A percentile compares a stretch with the other conserved stretches of the same genome.
These are phyloP conservation scores for Metopia argyrocephala DNA, from an alignment of 2,888 invertebrate genomes.

Conservation along the genomic window DNA sequence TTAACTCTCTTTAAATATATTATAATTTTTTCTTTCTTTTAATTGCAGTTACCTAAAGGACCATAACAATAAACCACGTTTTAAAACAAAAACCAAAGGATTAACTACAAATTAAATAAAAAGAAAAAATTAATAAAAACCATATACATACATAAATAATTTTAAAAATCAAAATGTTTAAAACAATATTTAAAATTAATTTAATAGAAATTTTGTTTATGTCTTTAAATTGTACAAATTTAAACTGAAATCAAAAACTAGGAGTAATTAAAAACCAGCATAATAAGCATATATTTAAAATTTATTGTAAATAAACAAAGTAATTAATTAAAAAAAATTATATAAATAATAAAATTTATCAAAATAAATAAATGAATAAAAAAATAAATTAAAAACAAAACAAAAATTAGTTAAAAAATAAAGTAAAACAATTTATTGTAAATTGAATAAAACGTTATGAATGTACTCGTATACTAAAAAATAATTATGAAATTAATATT, in stretches of 20 bases:
- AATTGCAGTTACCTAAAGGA: slow-evolving; percentile 57
- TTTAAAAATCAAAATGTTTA: slow-evolving; percentile 51
- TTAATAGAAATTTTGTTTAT: slow-evolving; percentile 22
- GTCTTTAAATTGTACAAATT: slow-evolving; percentile 27
- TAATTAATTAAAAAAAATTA: neutral
- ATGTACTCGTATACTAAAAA: too few relatives aligned
- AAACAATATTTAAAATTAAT: slow-evolving; percentile 1
- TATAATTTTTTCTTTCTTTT: neutral
- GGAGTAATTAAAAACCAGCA: slow-evolving; percentile 5
- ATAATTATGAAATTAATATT: too few relatives aligned
- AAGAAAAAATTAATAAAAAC: neutral
- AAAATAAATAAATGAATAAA: too few relatives aligned
- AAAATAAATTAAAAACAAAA: too few relatives aligned
- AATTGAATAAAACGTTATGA: too few relatives aligned
- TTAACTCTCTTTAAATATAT: neutral
- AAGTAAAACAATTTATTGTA: too few relatives aligned
- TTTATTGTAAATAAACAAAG: neutral
- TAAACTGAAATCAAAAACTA: neutral
- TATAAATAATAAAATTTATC: too few relatives aligned
- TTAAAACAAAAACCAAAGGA: slow-evolving; percentile 43
- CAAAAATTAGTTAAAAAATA: too few relatives aligned
- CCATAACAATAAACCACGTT: slow-evolving; percentile 47
- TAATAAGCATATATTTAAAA: neutral
- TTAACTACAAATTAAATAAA: slow-evolving; percentile 1
- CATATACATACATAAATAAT: neutral